Evolutionary conservation across 1,140 invertebrate genomes (phyloP).

Genomic region (Rhopalosiphum maidis): DNA sequence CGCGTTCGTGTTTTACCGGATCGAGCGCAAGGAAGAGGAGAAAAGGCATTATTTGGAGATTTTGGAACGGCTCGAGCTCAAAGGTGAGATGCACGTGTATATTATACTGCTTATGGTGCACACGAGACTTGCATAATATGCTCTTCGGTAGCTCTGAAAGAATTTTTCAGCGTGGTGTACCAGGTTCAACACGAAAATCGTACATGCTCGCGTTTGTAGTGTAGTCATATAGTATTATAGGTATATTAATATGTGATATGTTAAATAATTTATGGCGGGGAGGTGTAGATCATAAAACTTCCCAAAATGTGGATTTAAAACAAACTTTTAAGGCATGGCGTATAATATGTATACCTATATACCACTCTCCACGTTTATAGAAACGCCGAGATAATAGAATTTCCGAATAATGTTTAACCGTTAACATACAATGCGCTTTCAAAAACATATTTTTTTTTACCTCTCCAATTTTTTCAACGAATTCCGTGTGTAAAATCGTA

Average conservation of each 20-base stretch:
- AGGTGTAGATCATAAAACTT: neutral
- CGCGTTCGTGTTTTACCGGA: conserved; percentile 78
- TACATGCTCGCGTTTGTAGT: too few relatives aligned
- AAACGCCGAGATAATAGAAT: neutral
- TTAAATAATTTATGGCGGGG: neutral
- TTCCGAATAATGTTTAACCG: neutral
- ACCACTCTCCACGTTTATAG: neutral
- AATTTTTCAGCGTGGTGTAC: too few relatives aligned
- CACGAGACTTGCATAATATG: neutral
- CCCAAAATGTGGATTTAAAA: neutral
- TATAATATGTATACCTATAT: neutral
- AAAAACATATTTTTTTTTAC: neutral
- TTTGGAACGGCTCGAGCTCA: conserved; percentile 71
- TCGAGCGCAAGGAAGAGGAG: conserved; percentile 74
- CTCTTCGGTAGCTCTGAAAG: neutral
- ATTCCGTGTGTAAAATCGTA: neutral
- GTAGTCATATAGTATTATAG: too few relatives aligned
- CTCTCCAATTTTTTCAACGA: neutral
- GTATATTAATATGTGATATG: neutral
- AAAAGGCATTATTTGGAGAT: conserved; percentile 67
- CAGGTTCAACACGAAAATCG: too few relatives aligned
- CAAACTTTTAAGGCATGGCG: neutral
- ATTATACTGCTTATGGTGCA: neutral
- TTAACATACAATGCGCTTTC: neutral
- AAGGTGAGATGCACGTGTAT: conserved; percentile 65